phyloP scores from a whole-genome alignment of 2,888 invertebrate genomes.

The Ophonus ardosiacus region DNA sequence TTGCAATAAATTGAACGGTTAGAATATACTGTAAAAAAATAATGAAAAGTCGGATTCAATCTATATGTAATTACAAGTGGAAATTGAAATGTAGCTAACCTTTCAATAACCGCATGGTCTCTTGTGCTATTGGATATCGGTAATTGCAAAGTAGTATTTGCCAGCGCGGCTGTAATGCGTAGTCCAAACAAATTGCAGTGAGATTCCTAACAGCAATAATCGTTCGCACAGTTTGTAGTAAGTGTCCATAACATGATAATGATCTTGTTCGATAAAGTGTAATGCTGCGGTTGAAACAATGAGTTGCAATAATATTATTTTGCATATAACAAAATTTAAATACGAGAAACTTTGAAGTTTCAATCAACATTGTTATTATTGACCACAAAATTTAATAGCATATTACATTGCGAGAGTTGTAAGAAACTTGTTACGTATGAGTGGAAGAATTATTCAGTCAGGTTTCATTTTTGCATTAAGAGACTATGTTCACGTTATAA shows the following conservation, averaged over 20 bases:
- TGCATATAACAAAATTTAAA: background rate
- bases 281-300: constrained; percentile 26
- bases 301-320: constrained; percentile 19
- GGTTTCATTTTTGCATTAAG: too few relatives aligned
- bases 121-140: background rate
- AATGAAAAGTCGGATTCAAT: background rate
- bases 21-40: background rate
- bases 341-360: background rate
- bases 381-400: too few relatives aligned
- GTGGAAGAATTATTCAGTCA: too few relatives aligned
- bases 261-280: constrained; percentile 39
- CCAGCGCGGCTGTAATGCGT: background rate
- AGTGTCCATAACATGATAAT: constrained; percentile 36
- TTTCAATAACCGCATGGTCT: background rate
- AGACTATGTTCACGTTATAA: too few relatives aligned
- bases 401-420: too few relatives aligned
- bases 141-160: background rate
- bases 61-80: background rate
- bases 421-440: too few relatives aligned
- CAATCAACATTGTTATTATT: too few relatives aligned
- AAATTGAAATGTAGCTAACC: background rate
- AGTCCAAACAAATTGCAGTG: constrained; percentile 2
- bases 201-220: constrained; percentile 17
- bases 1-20: background rate
- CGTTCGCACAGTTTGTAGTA: constrained; percentile 30